These are phyloP conservation scores for Plebejus argus DNA, from an alignment of 2,888 invertebrate genomes.

Conservation along the genomic window DNA sequence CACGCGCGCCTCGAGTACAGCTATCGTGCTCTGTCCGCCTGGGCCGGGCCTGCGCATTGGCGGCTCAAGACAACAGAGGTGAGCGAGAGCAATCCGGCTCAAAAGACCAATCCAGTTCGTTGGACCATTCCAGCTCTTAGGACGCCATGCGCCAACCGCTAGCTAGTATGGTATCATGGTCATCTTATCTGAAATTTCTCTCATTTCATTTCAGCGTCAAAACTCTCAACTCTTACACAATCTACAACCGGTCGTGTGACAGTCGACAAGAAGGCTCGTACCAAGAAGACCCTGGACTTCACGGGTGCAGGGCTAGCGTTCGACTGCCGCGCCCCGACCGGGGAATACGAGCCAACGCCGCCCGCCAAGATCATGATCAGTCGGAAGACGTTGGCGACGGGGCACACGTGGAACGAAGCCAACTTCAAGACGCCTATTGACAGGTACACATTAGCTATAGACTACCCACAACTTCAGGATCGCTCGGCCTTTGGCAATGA, in stretches of 20 bases:
- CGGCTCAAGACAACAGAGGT: constrained; percentile 82
- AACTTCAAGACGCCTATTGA: constrained; percentile 75
- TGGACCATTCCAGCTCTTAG: no score
- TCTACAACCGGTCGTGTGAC: constrained; percentile 57
- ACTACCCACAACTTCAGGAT: no score
- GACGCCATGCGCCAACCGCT: no score
- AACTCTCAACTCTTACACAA: constrained; percentile 63
- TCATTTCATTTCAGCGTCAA: constrained; percentile 55
- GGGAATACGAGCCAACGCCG: constrained; percentile 65
- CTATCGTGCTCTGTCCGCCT: constrained; percentile 82
- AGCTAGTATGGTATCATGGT: no score
- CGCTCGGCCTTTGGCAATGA: no score
- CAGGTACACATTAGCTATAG: constrained; percentile 49
- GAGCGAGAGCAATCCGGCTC: neutral
- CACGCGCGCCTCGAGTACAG: constrained; percentile 85
- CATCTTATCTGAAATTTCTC: constrained; percentile 33
- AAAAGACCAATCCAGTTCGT: neutral
- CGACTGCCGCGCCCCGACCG: constrained; percentile 53
- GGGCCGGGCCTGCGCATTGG: constrained; percentile 94
- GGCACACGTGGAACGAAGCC: constrained; percentile 73
- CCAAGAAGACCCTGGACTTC: constrained; percentile 70
- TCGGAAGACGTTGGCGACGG: constrained; percentile 71
- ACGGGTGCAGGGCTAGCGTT: constrained; percentile 61
- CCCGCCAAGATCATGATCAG: constrained; percentile 77
- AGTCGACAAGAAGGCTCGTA: constrained; percentile 60